Conservation (phyloP, 1,140 invertebrate genomes). For the Bombyx mori region ASM3026992v2 NC_085127.1:9386501-9387000, state of each 20-base stretch:
- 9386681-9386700: conserved; percentile 5
- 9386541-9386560: conserved; percentile 35
- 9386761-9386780: conserved; percentile 49
- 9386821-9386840: conserved; percentile 51
- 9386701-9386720: conserved; percentile 28
- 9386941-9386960: too few relatives aligned
- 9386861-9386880: conserved; percentile 8
- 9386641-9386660: too few relatives aligned
- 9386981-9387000: too few relatives aligned
- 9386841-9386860: conserved; percentile 28
- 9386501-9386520: conserved; percentile 55
- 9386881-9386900: conserved; percentile 1
- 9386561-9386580: conserved; percentile 8
- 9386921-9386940: too few relatives aligned
- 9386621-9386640: too few relatives aligned
- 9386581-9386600: conserved; percentile 7
- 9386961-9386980: too few relatives aligned
- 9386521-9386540: conserved; percentile 54
- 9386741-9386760: conserved; percentile 52
- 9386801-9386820: conserved; percentile 49
- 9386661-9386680: neutral
- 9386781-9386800: conserved; percentile 54
- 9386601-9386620: too few relatives aligned
- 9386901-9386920: neutral
- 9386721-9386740: conserved; percentile 34